Percentiles rank a stretch among this genome's conserved stretches.
Evolutionary conservation across 2,888 invertebrate genomes (phyloP).

Genomic region (Dryobota labecula): DNA sequence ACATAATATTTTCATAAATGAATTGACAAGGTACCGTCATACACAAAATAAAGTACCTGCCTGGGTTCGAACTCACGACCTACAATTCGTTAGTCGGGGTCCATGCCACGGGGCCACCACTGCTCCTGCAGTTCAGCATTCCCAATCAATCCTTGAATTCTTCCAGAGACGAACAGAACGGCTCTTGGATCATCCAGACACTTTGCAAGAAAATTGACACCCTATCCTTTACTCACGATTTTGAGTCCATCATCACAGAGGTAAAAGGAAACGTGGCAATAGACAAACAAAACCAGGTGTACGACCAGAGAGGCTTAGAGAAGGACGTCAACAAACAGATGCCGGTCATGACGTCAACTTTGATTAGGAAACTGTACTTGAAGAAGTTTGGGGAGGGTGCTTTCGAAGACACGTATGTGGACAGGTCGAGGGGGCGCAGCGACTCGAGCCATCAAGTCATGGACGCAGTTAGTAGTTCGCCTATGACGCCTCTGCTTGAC

Average conservation of each 20-base stretch:
- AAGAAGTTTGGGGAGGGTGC: slow-evolving; percentile 67
- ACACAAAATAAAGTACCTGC: too few relatives aligned
- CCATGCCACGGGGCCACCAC: too few relatives aligned
- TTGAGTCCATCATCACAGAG: slow-evolving; percentile 80
- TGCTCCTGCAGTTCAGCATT: too few relatives aligned
- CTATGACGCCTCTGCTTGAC: slow-evolving; percentile 64
- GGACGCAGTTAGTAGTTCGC: slow-evolving; percentile 45
- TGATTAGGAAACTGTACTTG: slow-evolving; percentile 79
- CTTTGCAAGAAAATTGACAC: slow-evolving; percentile 78
- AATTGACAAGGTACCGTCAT: too few relatives aligned
- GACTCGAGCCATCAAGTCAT: slow-evolving; percentile 62
- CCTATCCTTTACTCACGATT: slow-evolving; percentile 71
- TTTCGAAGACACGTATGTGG: slow-evolving; percentile 9
- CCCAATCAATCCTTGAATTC: not conserved
- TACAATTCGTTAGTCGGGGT: too few relatives aligned
- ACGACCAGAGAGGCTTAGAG: too few relatives aligned
- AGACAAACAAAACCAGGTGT: too few relatives aligned
- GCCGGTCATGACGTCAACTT: slow-evolving; percentile 76
- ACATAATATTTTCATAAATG: too few relatives aligned
- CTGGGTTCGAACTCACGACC: too few relatives aligned
- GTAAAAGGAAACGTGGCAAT: slow-evolving; percentile 81
- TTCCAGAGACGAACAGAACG: slow-evolving; percentile 74
- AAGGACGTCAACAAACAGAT: slow-evolving; percentile 80
- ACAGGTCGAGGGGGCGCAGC: slow-evolving; percentile 15
- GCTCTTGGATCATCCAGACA: slow-evolving; percentile 84